These are phyloP conservation scores for Geotrupes spiniger DNA, from an alignment of 2,888 invertebrate species.

Conservation along the genomic window DNA sequence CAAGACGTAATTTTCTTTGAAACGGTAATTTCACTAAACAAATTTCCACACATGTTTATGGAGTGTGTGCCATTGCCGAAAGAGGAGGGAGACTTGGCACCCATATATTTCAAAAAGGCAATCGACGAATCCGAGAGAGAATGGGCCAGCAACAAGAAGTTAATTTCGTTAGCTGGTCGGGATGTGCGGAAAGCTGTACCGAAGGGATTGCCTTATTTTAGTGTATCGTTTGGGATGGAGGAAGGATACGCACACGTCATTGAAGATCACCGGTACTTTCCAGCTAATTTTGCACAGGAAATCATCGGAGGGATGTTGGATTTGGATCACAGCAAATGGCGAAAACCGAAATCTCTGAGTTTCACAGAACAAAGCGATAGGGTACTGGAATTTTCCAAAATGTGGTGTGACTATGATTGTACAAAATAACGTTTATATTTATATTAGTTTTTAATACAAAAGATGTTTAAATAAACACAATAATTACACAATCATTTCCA, in stretches of 20 bases:
- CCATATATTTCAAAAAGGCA: conserved; percentile 98
- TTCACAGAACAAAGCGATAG: conserved; percentile 75
- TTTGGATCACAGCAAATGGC: conserved; percentile 80
- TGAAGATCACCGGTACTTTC: conserved; percentile 87
- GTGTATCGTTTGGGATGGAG: conserved; percentile 88
- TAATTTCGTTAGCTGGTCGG: conserved; percentile 68
- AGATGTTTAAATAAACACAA: too few species aligned
- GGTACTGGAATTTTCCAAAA: conserved; percentile 67
- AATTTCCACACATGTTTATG: conserved; percentile 79
- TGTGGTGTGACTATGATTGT: conserved; percentile 66
- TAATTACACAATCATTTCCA: conserved; percentile 96
- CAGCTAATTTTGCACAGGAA: conserved; percentile 89
- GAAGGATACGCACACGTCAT: conserved; percentile 96
- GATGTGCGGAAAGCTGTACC: conserved; percentile 81
- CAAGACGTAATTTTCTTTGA: conserved; percentile 90
- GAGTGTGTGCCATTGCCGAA: conserved; percentile 86
- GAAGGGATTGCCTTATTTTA: conserved; percentile 92
- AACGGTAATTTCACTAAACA: conserved; percentile 60
- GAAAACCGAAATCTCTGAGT: conserved; percentile 73
- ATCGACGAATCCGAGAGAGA: conserved; percentile 92
- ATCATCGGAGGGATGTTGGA: conserved; percentile 94
- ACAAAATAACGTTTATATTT: conserved; percentile 12
- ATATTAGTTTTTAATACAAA: too few species aligned
- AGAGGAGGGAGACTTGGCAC: conserved; percentile 83
- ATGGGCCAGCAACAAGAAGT: conserved; percentile 94